Base-by-base conservation (phyloP, 2,888 invertebrate species). In the Hypercompe scribonia region DNA sequence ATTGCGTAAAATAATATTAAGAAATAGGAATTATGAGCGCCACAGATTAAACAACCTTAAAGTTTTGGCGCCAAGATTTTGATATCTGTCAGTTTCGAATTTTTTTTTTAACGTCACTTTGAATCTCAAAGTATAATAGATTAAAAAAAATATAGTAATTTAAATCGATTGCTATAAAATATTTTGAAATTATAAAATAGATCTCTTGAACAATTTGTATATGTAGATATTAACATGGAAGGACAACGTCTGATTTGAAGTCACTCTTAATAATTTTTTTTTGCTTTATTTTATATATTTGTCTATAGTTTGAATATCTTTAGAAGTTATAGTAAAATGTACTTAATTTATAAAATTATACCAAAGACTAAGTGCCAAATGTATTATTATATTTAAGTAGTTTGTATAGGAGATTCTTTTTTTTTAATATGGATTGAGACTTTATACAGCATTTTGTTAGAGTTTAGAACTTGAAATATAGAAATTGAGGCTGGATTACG, bases 331-430 rank as follows among this genome's bases (percentile, higher is more conserved):
- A 28, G 1, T 3, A 58, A 54, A 54, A 58, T 54, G 68, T 68
- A 68, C 68, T 68, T 68, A 46, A 74, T 54, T 46, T 69, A 66
- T 64, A 65, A 50, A 58, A 31, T 65, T 76, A 54, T 74, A 76
- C 82, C 81, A 82, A 82, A 83, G 82, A 82, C 77, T 73, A 70
- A 74, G 58, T 73, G 67, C 74, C 78, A 80, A 79, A 76, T 78
- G 78, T 78, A 76, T 67, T 64, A 68, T 65, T 70, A 68, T 74
- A 66, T 31, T 42, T 69, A 72, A 39, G 61, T 69, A 67, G 73
- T 68, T n/a, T 64, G 24, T 63, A 18, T 21, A n/a, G 31, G 63
- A 73, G 61, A n/a, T 34, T 63, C 36, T 3, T 58, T 13, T 18
- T 1, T 13, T 54, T 54, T 24, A 7, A 5, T 13, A 50, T 3